Base-by-base conservation (phyloP, 2,113 vertebrate species). In the Pomatorhinus ruficollis region DNA sequence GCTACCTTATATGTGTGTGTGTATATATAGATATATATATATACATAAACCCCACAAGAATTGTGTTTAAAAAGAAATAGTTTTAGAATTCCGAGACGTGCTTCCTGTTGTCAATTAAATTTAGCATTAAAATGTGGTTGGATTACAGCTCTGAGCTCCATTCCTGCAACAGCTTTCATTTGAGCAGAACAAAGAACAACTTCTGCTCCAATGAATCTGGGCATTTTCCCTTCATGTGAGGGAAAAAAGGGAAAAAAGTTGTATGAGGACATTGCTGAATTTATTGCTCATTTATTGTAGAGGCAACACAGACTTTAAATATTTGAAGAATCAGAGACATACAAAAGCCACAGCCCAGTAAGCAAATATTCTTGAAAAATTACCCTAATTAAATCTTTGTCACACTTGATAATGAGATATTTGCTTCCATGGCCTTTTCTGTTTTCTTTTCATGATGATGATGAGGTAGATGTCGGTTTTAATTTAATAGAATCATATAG, bases 401-500 rank as follows among this genome's bases (percentile, higher is more conserved):
- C 78, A 72, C 74, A 90, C 47, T 90, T 93, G 87, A 87, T 95
- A 94, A 97, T 96, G 92, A 93, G 86, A 86, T 95, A 95, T 93
- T 96, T 96, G 47, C 59, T 95, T 92, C 59, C 4, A 1, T 40
- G 76, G 72, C 16, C 42, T 94, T 88, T 96, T 96, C 92, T 61
- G n/a, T 81, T 95, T 96, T 96, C 90, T 40, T 89, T 94, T 85
- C 64, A 45, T 82, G 79, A 76, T 84, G 94, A 65, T 83, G 69
- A 88, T 80, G 66, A 83, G 86, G 60, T 87, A 79, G 81, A 85
- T 89, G 59, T 44, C 42, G 1, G 71, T 89, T 97, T 97, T 97
- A 98, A 97, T 97, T 97, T 97, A 89, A 80, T 97, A 97, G 90
- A 97, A 96, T 60, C 42, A 45, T 96, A 97, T 92, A 91, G 96